phyloP scores from a whole-genome alignment of 2,888 invertebrate species.

The Penaeus monodon region DNA sequence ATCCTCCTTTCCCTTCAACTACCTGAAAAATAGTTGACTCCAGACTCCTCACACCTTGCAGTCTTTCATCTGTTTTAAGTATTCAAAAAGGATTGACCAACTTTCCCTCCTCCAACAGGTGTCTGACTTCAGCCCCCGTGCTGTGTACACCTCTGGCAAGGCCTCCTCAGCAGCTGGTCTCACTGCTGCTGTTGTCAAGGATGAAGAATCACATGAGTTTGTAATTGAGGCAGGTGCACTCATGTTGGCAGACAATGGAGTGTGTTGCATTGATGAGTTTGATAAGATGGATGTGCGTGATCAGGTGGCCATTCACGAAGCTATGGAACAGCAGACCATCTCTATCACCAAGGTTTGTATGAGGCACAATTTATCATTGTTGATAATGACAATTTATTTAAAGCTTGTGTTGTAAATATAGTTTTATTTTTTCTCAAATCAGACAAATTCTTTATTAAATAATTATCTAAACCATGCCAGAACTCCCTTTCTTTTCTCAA shows the following conservation, averaged over 20 bases:
- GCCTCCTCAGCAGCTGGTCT: constrained; percentile 98
- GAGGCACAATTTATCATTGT: not conserved
- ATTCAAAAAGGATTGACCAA: not conserved
- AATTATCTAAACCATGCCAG: not conserved
- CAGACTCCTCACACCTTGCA: not conserved
- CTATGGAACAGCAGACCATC: constrained; percentile 99
- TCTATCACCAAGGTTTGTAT: constrained; percentile 88
- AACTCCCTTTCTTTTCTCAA: constrained; percentile 11
- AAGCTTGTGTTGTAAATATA: not conserved
- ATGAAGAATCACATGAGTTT: constrained; percentile 98
- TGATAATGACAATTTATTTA: not conserved
- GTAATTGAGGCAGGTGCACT: constrained; percentile 99
- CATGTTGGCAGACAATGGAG: constrained; percentile 98
- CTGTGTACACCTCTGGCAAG: constrained; percentile 98
- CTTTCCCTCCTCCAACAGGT: constrained; percentile 70
- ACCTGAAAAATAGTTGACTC: too few species aligned
- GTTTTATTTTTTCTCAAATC: too few species aligned
- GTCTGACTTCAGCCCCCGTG: constrained; percentile 93
- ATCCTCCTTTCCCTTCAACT: not conserved
- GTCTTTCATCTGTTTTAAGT: not conserved
- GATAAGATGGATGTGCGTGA: constrained; percentile 99
- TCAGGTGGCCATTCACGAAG: constrained; percentile 99
- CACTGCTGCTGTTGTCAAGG: constrained; percentile 97
- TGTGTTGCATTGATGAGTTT: constrained; percentile 99
- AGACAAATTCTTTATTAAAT: too few species aligned